phyloP scores from a whole-genome alignment of 1,140 invertebrate genomes.

The Vanessa atalanta region DNA sequence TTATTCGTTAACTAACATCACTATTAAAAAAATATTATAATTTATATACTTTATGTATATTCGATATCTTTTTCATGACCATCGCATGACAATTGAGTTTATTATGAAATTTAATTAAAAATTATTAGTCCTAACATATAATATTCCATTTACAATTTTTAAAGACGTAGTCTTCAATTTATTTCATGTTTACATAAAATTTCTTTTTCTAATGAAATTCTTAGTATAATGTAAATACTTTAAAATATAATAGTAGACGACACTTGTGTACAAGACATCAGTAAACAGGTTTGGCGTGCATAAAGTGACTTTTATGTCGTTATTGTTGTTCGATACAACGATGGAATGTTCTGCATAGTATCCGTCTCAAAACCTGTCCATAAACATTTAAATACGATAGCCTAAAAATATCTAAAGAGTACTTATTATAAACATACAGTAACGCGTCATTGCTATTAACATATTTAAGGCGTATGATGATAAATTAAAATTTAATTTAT shows the following conservation, averaged over 20 bases:
- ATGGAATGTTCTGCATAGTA: slow-evolving; percentile 3
- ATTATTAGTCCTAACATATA: too few species aligned
- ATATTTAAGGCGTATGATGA: not conserved
- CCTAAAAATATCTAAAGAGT: slow-evolving; percentile 1
- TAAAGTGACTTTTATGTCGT: not conserved
- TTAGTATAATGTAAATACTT: not conserved
- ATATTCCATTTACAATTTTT: too few species aligned
- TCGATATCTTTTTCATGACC: too few species aligned
- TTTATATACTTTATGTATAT: too few species aligned
- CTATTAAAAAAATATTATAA: not conserved
- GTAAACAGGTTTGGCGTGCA: slow-evolving; percentile 1
- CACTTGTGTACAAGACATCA: not conserved
- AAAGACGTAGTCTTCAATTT: too few species aligned
- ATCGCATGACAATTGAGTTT: too few species aligned
- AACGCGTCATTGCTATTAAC: not conserved
- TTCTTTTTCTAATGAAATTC: not conserved
- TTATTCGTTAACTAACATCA: not conserved
- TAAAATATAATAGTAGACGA: not conserved
- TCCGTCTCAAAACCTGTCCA: slow-evolving; percentile 1
- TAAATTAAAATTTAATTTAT: too few species aligned
- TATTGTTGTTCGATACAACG: slow-evolving; percentile 6
- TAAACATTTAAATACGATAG: slow-evolving; percentile 1
- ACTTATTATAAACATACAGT: not conserved
- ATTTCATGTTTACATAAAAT: too few species aligned
- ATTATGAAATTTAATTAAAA: too few species aligned